phyloP scores from a whole-genome alignment of 2,888 invertebrate genomes.

The Gryllus longicercus region DNA sequence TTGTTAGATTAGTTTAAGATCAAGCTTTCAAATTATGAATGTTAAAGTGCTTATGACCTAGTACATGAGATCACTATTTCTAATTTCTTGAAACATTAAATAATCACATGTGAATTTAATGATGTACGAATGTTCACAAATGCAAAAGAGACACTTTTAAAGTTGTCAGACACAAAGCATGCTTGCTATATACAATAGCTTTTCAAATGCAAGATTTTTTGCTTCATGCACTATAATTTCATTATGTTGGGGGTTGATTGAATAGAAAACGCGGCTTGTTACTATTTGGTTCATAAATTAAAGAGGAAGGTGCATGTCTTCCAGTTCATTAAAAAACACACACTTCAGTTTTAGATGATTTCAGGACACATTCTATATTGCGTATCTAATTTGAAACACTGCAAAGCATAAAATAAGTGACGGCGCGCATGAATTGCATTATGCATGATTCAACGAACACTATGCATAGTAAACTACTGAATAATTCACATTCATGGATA shows the following conservation, averaged over 20 bases:
- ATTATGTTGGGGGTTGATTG: neutral
- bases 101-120: no score
- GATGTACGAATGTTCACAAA: no score
- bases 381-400: neutral
- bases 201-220: neutral
- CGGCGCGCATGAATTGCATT: neutral
- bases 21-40: no score
- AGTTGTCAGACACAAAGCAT: neutral
- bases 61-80: no score
- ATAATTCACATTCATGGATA: no score
- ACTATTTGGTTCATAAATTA: neutral
- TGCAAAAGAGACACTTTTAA: neutral
- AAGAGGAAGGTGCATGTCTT: constrained; percentile 1
- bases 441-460: no score
- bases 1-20: no score
- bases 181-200: neutral
- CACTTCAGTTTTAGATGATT: neutral
- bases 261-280: neutral
- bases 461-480: no score
- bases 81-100: no score
- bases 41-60: no score
- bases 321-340: neutral
- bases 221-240: neutral
- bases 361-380: neutral
- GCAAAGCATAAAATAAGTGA: neutral